phyloP scores from a whole-genome alignment of 2,113 vertebrate species.

The Excalfactoria chinensis region DNA sequence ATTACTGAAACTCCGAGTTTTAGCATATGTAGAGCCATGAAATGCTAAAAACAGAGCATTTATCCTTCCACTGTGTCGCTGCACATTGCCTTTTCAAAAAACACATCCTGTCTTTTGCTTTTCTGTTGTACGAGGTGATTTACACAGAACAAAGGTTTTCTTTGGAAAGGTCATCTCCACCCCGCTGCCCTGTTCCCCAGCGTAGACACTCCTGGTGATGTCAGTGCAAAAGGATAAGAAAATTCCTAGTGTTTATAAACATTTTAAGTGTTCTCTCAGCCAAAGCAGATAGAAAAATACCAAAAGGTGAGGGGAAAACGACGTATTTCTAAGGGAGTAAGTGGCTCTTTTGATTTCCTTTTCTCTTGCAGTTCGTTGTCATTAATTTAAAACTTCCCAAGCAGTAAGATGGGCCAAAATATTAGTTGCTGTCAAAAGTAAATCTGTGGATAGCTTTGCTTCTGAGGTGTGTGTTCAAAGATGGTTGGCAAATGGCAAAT shows the following conservation, averaged over 20 bases:
- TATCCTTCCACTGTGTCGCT: neutral
- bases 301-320: conserved; percentile 40
- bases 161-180: neutral
- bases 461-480: conserved; percentile 38
- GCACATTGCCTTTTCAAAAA: neutral
- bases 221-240: neutral
- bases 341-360: conserved; percentile 62
- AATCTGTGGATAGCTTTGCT: conserved; percentile 56
- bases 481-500: conserved; percentile 50
- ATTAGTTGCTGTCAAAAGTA: conserved; percentile 53
- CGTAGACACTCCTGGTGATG: neutral
- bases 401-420: conserved; percentile 59
- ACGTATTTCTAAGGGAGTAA: conserved; percentile 53
- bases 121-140: neutral
- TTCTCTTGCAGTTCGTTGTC: conserved; percentile 52
- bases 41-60: neutral
- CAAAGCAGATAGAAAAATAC: conserved; percentile 29
- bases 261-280: conserved; percentile 8
- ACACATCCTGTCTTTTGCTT: neutral
- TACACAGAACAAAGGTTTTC: neutral
- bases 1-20: conserved; percentile 68
- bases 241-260: neutral
- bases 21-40: neutral
- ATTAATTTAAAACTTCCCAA: conserved; percentile 73
- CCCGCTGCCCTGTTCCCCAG: neutral